phyloP scores from a whole-genome alignment of 2,113 vertebrate genomes.

The Anoura caudifer region DNA sequence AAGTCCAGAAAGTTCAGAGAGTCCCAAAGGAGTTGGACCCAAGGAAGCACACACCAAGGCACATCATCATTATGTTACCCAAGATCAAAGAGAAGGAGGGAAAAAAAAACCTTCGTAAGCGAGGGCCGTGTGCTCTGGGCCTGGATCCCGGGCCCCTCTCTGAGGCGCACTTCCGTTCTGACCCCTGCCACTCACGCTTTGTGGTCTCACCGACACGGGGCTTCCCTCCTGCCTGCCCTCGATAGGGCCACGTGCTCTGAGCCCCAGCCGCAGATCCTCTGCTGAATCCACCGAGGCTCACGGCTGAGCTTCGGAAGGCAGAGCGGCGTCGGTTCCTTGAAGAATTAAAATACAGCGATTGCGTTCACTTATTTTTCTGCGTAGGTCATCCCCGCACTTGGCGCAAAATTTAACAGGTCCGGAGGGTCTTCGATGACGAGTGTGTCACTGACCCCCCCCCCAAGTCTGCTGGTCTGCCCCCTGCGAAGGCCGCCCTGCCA shows the following conservation, averaged over 20 bases:
- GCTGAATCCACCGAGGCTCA: fast-evolving
- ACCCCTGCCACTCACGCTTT: no score
- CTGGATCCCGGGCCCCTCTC: not conserved
- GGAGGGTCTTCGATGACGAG: not conserved
- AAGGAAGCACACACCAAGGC: no score
- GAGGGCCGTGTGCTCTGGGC: not conserved
- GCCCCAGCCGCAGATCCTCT: fast-evolving
- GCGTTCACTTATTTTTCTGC: not conserved
- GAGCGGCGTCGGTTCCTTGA: not conserved
- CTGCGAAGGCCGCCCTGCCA: not conserved
- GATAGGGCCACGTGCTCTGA: no score
- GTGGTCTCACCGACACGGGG: no score
- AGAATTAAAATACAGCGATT: not conserved
- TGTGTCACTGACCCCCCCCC: no score
- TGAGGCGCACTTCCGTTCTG: no score
- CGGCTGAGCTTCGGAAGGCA: not conserved
- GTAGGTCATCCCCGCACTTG: no score
- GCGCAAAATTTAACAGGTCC: not conserved
- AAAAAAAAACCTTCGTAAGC: fast-evolving
- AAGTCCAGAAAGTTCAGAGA: no score
- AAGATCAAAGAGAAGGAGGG: no score
- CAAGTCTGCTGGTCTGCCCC: not conserved
- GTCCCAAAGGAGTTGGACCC: no score
- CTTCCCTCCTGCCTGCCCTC: no score
- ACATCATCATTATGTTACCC: no score